Percentiles rank a stretch among this genome's conserved stretches.
Evolutionary conservation across 35 echinoderm and acorn worm species (phyloP).

Genomic region (Eucidaris tribuloides): DNA sequence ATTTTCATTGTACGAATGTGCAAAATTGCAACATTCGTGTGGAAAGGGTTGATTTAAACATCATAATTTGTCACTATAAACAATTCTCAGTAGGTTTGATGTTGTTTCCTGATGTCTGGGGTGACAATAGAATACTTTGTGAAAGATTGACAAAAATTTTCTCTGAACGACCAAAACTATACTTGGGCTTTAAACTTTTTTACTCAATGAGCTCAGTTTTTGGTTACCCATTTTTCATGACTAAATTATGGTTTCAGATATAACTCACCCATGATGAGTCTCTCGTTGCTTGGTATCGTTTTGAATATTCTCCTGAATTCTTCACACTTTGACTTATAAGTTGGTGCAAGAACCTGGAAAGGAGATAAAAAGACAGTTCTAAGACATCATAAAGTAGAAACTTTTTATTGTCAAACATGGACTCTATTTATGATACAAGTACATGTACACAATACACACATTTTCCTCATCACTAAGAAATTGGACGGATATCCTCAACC

Average conservation of each 20-base stretch:
- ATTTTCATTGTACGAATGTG: too few species aligned
- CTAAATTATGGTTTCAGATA: neutral
- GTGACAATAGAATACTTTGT: too few species aligned
- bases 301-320: conserved; percentile 90
- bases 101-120: too few species aligned
- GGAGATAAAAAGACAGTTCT: neutral
- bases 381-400: too few species aligned
- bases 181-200: neutral
- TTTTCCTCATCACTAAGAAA: neutral
- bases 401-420: too few species aligned
- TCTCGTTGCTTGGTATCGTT: conserved; percentile 76
- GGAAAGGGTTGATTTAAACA: too few species aligned
- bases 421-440: neutral
- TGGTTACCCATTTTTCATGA: neutral
- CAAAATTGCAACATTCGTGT: too few species aligned
- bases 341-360: conserved; percentile 73
- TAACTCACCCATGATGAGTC: conserved; percentile 72
- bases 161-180: neutral
- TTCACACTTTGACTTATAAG: conserved; percentile 86
- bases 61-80: too few species aligned
- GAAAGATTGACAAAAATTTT: neutral
- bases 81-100: too few species aligned
- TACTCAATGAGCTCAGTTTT: neutral
- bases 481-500: neutral
- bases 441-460: neutral